These are phyloP conservation scores for Athetis lepigone DNA, from an alignment of 2,888 invertebrate genomes.

Conservation along the genomic window DNA sequence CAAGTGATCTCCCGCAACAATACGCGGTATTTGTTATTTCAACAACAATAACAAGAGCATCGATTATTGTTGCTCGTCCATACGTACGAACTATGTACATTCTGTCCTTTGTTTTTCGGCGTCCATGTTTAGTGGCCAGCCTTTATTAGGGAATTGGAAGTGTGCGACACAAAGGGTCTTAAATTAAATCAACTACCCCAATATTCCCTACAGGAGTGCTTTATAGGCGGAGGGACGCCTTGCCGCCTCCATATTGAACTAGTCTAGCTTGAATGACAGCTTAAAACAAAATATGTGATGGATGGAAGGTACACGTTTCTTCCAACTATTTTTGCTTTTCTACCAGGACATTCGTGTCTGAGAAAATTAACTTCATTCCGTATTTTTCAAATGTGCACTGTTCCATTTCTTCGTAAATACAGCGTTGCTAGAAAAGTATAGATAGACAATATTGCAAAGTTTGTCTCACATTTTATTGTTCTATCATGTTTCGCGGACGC, in stretches of 20 bases:
- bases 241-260: conserved; percentile 67
- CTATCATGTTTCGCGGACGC: conserved; percentile 62
- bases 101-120: conserved; percentile 79
- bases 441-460: conserved; percentile 69
- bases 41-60: conserved; percentile 78
- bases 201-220: conserved; percentile 81
- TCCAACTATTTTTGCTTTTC: conserved; percentile 44
- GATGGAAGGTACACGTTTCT: conserved; percentile 38
- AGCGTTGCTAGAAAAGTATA: conserved; percentile 62
- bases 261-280: conserved; percentile 63
- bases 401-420: conserved; percentile 64
- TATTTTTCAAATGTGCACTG: conserved; percentile 64
- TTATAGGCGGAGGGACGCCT: conserved; percentile 70
- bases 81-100: conserved; percentile 54
- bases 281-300: conserved; percentile 63
- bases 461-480: conserved; percentile 71
- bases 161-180: conserved; percentile 85
- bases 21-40: conserved; percentile 74
- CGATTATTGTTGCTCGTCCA: conserved; percentile 60
- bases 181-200: conserved; percentile 86
- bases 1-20: conserved; percentile 63
- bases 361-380: conserved; percentile 66
- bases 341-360: conserved; percentile 49
- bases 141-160: conserved; percentile 85
- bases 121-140: conserved; percentile 75